A percentile compares a stretch with the other conserved stretches of the same genome.
Conservation (phyloP, 1,140 invertebrate species). For the Holotrichia oblita region DNA sequence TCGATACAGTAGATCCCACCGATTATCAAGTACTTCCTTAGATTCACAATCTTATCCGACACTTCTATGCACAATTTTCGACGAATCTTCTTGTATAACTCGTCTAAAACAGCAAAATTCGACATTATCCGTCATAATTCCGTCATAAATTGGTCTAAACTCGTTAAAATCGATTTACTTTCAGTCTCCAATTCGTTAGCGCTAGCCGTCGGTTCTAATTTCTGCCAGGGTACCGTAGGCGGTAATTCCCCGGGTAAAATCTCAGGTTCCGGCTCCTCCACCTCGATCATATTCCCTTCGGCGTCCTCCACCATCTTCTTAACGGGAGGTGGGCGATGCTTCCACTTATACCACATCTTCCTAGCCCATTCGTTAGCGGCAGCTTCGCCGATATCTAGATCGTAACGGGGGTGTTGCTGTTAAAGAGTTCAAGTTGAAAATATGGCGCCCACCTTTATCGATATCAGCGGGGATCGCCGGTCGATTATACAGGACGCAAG, state of each 20-base stretch:
- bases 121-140: too few relatives aligned
- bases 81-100: constrained; percentile 58
- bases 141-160: too few relatives aligned
- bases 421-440: background rate
- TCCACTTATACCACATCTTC: constrained; percentile 38
- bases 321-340: background rate
- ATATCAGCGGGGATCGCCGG: constrained; percentile 52
- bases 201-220: constrained; percentile 54
- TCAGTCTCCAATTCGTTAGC: constrained; percentile 47
- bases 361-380: background rate
- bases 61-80: constrained; percentile 52
- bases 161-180: constrained; percentile 43
- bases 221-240: constrained; percentile 51
- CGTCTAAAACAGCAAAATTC: constrained; percentile 48
- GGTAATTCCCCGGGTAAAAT: constrained; percentile 51
- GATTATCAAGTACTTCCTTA: constrained; percentile 71
- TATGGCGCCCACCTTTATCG: constrained; percentile 26
- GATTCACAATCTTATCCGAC: constrained; percentile 66
- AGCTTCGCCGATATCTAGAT: constrained; percentile 12
- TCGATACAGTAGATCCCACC: constrained; percentile 73
- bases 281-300: background rate
- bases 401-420: background rate
- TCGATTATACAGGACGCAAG: constrained; percentile 60
- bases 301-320: constrained; percentile 10
- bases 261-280: constrained; percentile 43